Evolutionary conservation across 2,797 vertebrate species (phyloP), one percentile per base, ranked within the genome.

Genomic region (Galagoides demidoff): DNA sequence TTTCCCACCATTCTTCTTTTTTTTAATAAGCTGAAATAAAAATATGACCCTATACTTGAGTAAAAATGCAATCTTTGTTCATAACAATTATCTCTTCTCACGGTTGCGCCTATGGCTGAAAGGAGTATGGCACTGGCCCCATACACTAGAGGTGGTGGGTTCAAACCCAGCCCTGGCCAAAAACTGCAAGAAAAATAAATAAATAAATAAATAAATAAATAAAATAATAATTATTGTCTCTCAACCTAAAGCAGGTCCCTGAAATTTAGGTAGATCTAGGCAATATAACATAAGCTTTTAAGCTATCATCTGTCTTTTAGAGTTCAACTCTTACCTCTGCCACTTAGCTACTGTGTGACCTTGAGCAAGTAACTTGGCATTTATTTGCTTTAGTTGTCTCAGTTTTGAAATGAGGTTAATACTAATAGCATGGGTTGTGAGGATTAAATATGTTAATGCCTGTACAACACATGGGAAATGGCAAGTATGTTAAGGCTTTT

Each of bases 1-100:
- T 52, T 14, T 52, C 49, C 49, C 14, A 14, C 49, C 3, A 13
- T 73, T 76, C 64, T 90, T 55, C n/a, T 78, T 23, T 70, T 34
- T 55, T 96, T 76, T 57, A 93, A 82, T 25, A 73, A 29, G 31
- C 25, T 71, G 25, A 82, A 90, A 91, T 85, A 4, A 68, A 82
- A 92, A 55, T 89, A 1, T 39, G n/a, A 85, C 8, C 0, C 8
- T 45, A 88, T 39, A 59, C 49, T 20, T 87, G 22, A 84, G 20
- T 85, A 19, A 83, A 71, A 90, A 55, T 81, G 59, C 29, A 83
- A 3, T 68, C 70, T 57, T 74, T 31, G 14, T 73, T 11, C 31
- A 57, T 63, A 85, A 63, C 34, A 86, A 5, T 81, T 88, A 5
- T 63, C 68, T 71, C 3, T 2, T 49, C 12, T 8, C 4, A 88